Evolutionary conservation across 1,140 invertebrate genomes (phyloP).

Genomic region (Thaumatotibia leucotreta): DNA sequence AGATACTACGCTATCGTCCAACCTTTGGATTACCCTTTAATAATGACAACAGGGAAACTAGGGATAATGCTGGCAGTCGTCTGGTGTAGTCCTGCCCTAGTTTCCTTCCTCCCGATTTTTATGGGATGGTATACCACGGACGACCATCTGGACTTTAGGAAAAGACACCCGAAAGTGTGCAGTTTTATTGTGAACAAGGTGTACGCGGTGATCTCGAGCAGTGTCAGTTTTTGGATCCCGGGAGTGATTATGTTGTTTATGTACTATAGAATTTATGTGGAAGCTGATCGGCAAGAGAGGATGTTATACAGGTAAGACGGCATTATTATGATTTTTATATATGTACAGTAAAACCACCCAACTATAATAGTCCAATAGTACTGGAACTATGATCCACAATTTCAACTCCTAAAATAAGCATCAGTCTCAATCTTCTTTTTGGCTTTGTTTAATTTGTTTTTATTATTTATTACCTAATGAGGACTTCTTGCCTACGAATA

Average conservation of each 20-base stretch:
- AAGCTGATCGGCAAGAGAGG: constrained; percentile 93
- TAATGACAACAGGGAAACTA: constrained; percentile 88
- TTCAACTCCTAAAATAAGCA: too few relatives aligned
- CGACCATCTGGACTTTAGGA: constrained; percentile 85
- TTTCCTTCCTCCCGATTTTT: constrained; percentile 97
- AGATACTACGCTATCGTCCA: constrained; percentile 94
- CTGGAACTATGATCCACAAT: too few relatives aligned
- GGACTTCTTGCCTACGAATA: too few relatives aligned
- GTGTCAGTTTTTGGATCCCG: constrained; percentile 97
- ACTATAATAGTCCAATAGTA: neutral
- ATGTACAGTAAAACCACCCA: too few relatives aligned
- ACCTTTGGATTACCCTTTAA: constrained; percentile 91
- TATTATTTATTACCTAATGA: too few relatives aligned
- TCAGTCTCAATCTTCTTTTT: too few relatives aligned
- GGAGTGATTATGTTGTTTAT: constrained; percentile 96
- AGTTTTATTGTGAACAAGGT: constrained; percentile 92
- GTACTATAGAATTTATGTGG: constrained; percentile 94
- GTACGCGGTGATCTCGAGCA: constrained; percentile 94
- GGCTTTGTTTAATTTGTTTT: too few relatives aligned
- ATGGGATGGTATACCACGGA: constrained; percentile 93
- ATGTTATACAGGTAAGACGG: constrained; percentile 88
- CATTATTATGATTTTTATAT: too few relatives aligned
- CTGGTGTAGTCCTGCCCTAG: constrained; percentile 93
- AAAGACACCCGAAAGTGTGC: constrained; percentile 86
- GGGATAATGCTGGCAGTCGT: constrained; percentile 89